phyloP scores from a whole-genome alignment of 2,797 vertebrate species.

The Cryptoblepharus egeriae region DNA sequence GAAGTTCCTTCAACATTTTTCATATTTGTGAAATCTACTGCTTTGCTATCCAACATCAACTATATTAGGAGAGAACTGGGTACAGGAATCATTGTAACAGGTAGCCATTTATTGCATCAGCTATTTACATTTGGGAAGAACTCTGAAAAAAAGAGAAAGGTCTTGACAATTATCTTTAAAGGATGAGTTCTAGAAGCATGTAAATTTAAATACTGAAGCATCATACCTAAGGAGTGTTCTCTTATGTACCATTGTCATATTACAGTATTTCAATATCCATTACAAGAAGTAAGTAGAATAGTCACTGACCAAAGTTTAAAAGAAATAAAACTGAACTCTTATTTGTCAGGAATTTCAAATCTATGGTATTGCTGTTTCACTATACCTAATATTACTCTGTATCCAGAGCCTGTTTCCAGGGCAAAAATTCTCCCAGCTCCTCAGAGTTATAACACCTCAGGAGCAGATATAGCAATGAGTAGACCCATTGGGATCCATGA shows the following conservation, averaged over 20 bases:
- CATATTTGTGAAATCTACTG: not conserved
- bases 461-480: no score
- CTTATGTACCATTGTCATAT: not conserved
- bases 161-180: conserved; percentile 22
- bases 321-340: not conserved
- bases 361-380: no score
- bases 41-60: conserved; percentile 14
- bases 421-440: no score
- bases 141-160: not conserved
- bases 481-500: no score
- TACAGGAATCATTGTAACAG: not conserved
- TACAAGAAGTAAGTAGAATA: not conserved
- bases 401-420: no score
- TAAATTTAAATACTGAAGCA: conserved; percentile 26
- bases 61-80: not conserved
- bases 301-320: not conserved
- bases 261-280: not conserved
- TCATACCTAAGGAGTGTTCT: conserved; percentile 15
- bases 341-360: not conserved
- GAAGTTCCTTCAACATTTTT: not conserved
- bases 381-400: no score
- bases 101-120: conserved; percentile 16
- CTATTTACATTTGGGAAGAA: not conserved
- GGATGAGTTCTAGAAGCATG: conserved; percentile 14
- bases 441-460: no score